Evolutionary conservation across 2,113 vertebrate species (phyloP).

Genomic region (Bolborhynchus lineola): DNA sequence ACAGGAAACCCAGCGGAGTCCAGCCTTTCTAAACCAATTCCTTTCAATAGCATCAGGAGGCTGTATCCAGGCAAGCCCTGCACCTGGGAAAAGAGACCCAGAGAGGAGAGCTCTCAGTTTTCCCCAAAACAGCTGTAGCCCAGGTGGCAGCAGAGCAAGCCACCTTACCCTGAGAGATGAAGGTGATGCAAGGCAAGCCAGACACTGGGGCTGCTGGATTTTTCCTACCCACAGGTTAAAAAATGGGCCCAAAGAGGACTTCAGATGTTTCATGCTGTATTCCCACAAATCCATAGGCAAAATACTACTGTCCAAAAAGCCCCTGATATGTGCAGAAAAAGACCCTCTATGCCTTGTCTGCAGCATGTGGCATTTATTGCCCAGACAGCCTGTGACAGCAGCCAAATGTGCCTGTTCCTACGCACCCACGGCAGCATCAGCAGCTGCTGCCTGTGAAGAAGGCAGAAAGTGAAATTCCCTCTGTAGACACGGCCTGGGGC

Average conservation of each 20-base stretch:
- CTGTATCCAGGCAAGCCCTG: neutral
- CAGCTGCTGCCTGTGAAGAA: neutral
- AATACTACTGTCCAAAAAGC: neutral
- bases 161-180: neutral
- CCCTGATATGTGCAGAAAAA: neutral
- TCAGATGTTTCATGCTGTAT: neutral
- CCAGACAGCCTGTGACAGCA: too few species aligned
- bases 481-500: accelerated
- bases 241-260: neutral
- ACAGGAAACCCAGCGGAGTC: neutral
- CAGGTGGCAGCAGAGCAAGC: neutral
- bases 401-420: neutral
- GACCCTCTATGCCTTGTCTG: neutral
- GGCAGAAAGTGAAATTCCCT: neutral
- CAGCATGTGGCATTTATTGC: neutral
- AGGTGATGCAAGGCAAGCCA: neutral
- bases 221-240: neutral
- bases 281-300: neutral
- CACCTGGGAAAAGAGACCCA: neutral
- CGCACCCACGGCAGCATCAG: neutral
- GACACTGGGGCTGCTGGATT: neutral
- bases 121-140: neutral
- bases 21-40: neutral
- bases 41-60: neutral
- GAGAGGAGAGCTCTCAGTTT: neutral